These are phyloP conservation scores for Bemisia tabaci DNA, from an alignment of 1,140 invertebrate genomes.

Conservation along the genomic window DNA sequence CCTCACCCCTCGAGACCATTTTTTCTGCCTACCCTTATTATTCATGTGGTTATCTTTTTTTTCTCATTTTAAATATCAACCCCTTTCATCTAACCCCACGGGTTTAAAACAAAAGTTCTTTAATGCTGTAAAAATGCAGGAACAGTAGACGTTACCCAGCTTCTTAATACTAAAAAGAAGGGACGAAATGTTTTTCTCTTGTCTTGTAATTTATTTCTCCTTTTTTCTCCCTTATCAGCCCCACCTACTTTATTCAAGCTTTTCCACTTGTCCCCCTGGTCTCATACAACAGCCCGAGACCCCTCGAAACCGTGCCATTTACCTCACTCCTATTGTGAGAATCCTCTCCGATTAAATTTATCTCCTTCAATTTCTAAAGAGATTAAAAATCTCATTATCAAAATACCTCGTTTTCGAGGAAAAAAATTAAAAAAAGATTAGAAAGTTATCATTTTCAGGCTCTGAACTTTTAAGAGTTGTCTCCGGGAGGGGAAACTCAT, in stretches of 20 bases:
- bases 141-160: background rate
- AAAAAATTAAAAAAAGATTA: background rate
- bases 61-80: constrained; percentile 9
- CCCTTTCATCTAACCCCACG: constrained; percentile 7
- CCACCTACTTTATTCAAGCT: background rate
- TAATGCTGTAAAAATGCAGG: constrained; percentile 9
- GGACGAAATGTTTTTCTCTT: background rate
- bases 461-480: background rate
- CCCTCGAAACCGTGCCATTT: background rate
- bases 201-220: background rate
- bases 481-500: background rate
- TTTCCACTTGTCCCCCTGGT: background rate
- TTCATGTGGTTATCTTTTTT: constrained; percentile 18
- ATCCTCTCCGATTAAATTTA: background rate
- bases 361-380: background rate
- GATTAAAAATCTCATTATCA: background rate
- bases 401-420: background rate
- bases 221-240: background rate
- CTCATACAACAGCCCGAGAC: background rate
- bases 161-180: background rate
- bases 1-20: background rate
- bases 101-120: constrained; percentile 4
- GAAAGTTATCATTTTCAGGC: background rate
- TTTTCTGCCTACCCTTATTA: constrained; percentile 13
- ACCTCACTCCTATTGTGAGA: background rate